phyloP scores from a whole-genome alignment of 1,140 invertebrate species.

The Lethrus apterus region DNA sequence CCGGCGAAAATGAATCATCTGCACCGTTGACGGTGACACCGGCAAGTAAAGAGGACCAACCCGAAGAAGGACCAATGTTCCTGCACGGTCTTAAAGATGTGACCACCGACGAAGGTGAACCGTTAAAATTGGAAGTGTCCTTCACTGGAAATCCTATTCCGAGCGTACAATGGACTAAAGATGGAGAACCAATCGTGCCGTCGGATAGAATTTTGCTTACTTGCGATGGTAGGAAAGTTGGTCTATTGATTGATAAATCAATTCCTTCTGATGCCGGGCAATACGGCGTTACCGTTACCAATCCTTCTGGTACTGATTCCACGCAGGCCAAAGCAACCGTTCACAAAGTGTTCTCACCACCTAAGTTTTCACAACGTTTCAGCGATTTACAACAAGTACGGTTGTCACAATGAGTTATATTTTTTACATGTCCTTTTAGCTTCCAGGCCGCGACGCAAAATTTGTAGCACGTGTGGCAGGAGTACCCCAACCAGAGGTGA shows the following conservation, averaged over 20 bases:
- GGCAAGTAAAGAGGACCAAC: constrained; percentile 44
- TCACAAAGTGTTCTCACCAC: constrained; percentile 71
- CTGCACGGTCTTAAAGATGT: constrained; percentile 65
- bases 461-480: constrained; percentile 76
- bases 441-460: constrained; percentile 69
- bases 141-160: constrained; percentile 83
- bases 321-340: constrained; percentile 63
- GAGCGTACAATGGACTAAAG: constrained; percentile 74
- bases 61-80: constrained; percentile 69
- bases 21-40: constrained; percentile 59
- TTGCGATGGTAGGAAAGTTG: constrained; percentile 73
- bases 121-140: constrained; percentile 55
- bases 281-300: constrained; percentile 67
- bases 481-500: constrained; percentile 76
- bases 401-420: too few species aligned
- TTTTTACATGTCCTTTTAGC: constrained; percentile 33
- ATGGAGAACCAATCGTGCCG: constrained; percentile 57
- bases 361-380: constrained; percentile 75
- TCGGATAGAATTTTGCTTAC: constrained; percentile 60
- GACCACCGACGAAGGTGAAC: constrained; percentile 69
- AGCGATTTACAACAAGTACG: constrained; percentile 73
- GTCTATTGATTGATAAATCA: constrained; percentile 66
- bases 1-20: constrained; percentile 62
- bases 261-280: constrained; percentile 65
- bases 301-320: constrained; percentile 64